A percentile compares a stretch with the other conserved stretches of the same genome.
These are phyloP conservation scores for Aegithalos caudatus DNA, from an alignment of 2,113 vertebrate species.

Conservation along the genomic window DNA sequence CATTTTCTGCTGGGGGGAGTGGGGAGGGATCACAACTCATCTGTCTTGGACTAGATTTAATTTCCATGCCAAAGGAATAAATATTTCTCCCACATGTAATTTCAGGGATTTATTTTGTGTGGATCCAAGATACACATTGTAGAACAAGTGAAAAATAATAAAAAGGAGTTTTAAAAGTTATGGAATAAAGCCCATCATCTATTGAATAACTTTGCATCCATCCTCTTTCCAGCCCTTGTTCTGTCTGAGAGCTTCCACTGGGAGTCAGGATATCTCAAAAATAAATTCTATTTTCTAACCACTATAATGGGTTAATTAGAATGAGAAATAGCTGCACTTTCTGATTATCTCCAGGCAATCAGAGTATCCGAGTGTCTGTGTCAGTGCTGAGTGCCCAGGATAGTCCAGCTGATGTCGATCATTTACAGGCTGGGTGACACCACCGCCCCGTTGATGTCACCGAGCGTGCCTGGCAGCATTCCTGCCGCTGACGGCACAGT, in stretches of 20 bases:
- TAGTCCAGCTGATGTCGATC: background rate
- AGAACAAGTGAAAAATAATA: background rate
- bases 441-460: constrained; percentile 4
- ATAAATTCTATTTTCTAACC: background rate
- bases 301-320: background rate
- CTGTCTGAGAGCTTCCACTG: background rate
- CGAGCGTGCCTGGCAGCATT: background rate
- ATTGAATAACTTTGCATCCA: fast-evolving
- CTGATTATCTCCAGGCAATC: background rate
- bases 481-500: background rate
- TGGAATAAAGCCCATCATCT: background rate
- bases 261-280: background rate
- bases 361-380: background rate
- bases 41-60: background rate
- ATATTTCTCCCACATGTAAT: background rate
- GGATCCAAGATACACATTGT: background rate
- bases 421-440: background rate
- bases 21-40: background rate
- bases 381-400: background rate
- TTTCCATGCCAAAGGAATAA: background rate
- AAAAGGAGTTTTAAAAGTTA: background rate
- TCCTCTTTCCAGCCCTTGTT: background rate
- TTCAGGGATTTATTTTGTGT: background rate
- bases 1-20: background rate
- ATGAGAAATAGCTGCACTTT: background rate